Base-by-base conservation (phyloP, 2,888 invertebrate species). In the Callimorpha dominula region DNA sequence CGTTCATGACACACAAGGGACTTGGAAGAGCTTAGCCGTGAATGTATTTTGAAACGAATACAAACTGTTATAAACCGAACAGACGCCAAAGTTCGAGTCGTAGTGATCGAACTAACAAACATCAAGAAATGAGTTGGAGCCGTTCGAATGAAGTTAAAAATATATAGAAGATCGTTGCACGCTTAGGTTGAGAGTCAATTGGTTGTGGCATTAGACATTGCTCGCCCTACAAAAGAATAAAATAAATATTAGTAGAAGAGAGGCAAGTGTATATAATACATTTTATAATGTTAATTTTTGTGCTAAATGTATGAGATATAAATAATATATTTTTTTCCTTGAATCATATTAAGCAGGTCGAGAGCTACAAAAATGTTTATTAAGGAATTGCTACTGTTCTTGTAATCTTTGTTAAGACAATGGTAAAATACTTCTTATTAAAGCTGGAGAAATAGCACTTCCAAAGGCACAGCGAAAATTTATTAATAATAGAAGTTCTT, bases 401-500 rank as follows among this genome's bases (percentile, higher is more conserved):
- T 74, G 75, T 74, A 81, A 64, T 70, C 80, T 71, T 82, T 65
- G 71, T 20, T 73, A 78, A 76, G 74, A 72, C 69, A 71, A 74
- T 68, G 69, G 14, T 14, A 11, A 8, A n/a, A 46, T 71, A 74
- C 81, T 83, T 81, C 76, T 62, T 67, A 66, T 72, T 70, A 72
- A 50, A 76, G 70, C 70, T 67, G 72, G 62, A 69, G 74, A 81
- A 76, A 65, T 15, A 62, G 42, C 11, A 60, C 60, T 70, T 66
- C 72, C 65, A 60, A 71, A 78, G 69, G 79, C 73, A 62, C 68
- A 71, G 73, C 62, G 72, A 70, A 71, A 40, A 62, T 40, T 57
- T 75, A 82, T 84, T 82, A 84, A 84, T 77, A 75, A 70, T 65
- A 43, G 65, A 64, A 80, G 69, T 71, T 71, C 75, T 80, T 75